A percentile compares a stretch with the other conserved stretches of the same genome.
These are phyloP conservation scores for Tenualosa ilisha DNA, from an alignment of 2,797 vertebrate species.

Conservation along the genomic window DNA sequence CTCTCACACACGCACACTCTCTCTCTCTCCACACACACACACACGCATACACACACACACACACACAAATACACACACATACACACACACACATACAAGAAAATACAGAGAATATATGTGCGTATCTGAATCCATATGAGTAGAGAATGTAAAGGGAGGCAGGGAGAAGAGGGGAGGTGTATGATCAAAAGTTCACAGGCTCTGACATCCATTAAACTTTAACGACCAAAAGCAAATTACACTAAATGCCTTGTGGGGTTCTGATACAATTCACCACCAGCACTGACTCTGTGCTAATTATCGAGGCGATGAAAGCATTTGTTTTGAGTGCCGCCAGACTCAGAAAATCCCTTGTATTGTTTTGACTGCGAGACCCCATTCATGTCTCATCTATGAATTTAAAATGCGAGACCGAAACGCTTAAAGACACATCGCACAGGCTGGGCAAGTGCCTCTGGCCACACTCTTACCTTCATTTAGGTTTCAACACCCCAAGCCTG, in stretches of 20 bases:
- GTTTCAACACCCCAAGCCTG: not conserved
- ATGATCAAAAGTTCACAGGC: not conserved
- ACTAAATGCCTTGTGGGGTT: not conserved
- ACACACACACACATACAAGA: not conserved
- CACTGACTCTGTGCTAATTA: not conserved
- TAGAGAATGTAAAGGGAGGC: not conserved
- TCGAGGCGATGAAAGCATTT: not conserved
- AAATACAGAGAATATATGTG: not conserved
- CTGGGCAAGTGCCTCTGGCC: not conserved
- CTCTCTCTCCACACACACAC: too few species aligned
- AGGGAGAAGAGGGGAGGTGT: not conserved
- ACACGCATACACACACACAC: not conserved
- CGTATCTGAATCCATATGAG: not conserved
- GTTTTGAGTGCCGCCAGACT: not conserved
- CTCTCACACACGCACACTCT: not conserved
- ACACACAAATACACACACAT: not conserved
- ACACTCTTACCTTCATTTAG: not conserved
- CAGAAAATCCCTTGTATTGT: conserved; percentile 17
- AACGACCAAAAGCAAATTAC: not conserved
- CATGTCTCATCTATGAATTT: not conserved
- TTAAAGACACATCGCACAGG: not conserved
- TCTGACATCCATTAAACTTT: not conserved
- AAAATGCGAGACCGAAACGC: not conserved
- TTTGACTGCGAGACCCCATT: not conserved
- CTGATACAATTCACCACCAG: not conserved